phyloP scores from a whole-genome alignment of 2,113 vertebrate genomes.

The Sinosuthora webbiana region DNA sequence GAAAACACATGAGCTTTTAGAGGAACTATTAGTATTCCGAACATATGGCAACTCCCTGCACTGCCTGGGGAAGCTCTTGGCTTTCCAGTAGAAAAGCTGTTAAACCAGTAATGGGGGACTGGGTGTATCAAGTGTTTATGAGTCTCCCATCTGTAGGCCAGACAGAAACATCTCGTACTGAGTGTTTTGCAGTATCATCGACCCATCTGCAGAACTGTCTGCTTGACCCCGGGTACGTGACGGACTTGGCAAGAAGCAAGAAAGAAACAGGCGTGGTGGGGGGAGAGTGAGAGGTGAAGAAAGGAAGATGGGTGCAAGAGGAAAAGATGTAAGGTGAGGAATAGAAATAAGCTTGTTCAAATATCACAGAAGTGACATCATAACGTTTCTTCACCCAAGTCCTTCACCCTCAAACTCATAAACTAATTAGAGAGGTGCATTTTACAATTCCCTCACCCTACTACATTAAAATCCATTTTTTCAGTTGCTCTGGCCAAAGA shows the following conservation, averaged over 20 bases:
- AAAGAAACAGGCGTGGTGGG: neutral
- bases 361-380: constrained; percentile 19
- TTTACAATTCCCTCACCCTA: neutral
- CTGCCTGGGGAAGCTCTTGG: constrained; percentile 43
- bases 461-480: constrained; percentile 9
- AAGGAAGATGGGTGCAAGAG: neutral
- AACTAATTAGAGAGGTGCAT: constrained; percentile 30
- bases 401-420: constrained; percentile 25
- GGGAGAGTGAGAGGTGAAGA: neutral
- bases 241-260: neutral
- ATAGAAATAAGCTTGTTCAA: constrained; percentile 25
- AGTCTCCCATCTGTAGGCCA: constrained; percentile 43
- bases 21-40: neutral
- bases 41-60: constrained; percentile 10
- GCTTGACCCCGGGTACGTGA: constrained; percentile 2
- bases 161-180: constrained; percentile 13
- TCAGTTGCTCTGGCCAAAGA: neutral
- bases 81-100: constrained; percentile 51
- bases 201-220: constrained; percentile 18
- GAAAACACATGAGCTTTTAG: constrained; percentile 31
- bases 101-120: constrained; percentile 46
- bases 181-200: neutral
- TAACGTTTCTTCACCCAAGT: constrained; percentile 2
- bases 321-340: constrained; percentile 3
- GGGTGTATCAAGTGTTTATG: constrained; percentile 53